Evolutionary conservation across 2,888 invertebrate species (phyloP).

Genomic region (Colletes collaris): DNA sequence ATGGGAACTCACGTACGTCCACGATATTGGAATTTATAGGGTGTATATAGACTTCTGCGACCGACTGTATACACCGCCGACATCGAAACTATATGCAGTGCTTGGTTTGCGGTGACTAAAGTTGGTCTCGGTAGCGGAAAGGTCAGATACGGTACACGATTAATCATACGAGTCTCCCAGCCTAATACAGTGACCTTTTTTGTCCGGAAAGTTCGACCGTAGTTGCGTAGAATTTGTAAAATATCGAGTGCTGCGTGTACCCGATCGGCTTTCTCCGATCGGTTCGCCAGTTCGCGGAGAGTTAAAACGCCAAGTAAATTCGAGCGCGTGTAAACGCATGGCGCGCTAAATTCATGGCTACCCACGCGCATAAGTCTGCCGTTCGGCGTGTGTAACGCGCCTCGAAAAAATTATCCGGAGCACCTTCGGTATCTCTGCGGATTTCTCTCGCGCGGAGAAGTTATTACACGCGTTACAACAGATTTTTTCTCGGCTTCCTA

Average conservation of each 20-base stretch:
- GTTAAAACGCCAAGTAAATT: slow-evolving; percentile 38
- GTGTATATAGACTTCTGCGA: too few relatives aligned
- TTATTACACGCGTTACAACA: slow-evolving; percentile 9
- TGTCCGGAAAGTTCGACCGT: background rate
- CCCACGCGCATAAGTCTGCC: slow-evolving; percentile 13
- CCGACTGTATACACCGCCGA: too few relatives aligned
- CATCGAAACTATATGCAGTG: too few relatives aligned
- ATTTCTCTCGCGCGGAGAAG: background rate
- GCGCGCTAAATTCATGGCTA: slow-evolving; percentile 22
- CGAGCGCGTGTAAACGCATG: slow-evolving; percentile 27
- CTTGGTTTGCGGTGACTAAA: too few relatives aligned
- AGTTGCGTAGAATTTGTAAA: background rate
- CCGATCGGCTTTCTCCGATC: slow-evolving; percentile 34
- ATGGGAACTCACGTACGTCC: too few relatives aligned
- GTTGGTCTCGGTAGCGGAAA: too few relatives aligned
- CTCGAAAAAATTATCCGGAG: slow-evolving; percentile 12
- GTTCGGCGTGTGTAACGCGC: background rate
- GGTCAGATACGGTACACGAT: background rate
- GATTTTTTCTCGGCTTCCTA: background rate
- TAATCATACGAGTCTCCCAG: background rate
- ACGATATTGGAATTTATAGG: too few relatives aligned
- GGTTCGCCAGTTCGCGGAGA: slow-evolving; percentile 41
- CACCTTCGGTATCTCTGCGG: background rate
- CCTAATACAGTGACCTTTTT: too few relatives aligned
- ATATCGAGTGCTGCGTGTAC: background rate